Evolutionary conservation across 2,888 invertebrate species (phyloP).

Genomic region (Eutolmus rufibarbis): DNA sequence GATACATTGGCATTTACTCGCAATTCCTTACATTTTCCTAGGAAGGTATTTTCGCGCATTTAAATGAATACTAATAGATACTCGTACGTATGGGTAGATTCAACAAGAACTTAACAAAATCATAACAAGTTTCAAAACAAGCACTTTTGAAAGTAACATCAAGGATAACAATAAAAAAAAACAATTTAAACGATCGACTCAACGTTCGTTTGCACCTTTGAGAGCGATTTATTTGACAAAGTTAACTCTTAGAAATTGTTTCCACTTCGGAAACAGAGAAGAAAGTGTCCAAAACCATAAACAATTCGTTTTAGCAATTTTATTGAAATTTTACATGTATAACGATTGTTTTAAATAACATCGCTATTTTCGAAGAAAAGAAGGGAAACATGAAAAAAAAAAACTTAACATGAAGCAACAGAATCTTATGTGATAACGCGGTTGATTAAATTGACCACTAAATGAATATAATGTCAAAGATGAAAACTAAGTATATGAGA

Average conservation of each 20-base stretch:
- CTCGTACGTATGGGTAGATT: not conserved
- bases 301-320: not conserved
- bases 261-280: not conserved
- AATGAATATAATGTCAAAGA: conserved; percentile 42
- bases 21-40: not conserved
- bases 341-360: not conserved
- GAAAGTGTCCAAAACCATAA: not conserved
- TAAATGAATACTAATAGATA: not conserved
- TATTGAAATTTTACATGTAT: not conserved
- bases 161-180: not conserved
- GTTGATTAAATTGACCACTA: conserved; percentile 51
- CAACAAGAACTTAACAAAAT: not conserved
- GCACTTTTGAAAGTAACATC: conserved; percentile 9
- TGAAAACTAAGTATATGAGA: conserved; percentile 8
- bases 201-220: not conserved
- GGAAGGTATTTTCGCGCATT: not conserved
- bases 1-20: not conserved
- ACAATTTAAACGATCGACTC: not conserved
- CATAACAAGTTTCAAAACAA: not conserved
- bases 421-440: conserved; percentile 53
- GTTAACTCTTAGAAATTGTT: not conserved
- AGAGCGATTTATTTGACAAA: not conserved
- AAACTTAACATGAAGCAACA: conserved; percentile 47
- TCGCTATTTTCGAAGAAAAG: conserved; percentile 31
- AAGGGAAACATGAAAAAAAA: conserved; percentile 10